These are phyloP conservation scores for Amblyopsis rosae DNA, from an alignment of 2,113 vertebrate species.

Conservation along the genomic window DNA sequence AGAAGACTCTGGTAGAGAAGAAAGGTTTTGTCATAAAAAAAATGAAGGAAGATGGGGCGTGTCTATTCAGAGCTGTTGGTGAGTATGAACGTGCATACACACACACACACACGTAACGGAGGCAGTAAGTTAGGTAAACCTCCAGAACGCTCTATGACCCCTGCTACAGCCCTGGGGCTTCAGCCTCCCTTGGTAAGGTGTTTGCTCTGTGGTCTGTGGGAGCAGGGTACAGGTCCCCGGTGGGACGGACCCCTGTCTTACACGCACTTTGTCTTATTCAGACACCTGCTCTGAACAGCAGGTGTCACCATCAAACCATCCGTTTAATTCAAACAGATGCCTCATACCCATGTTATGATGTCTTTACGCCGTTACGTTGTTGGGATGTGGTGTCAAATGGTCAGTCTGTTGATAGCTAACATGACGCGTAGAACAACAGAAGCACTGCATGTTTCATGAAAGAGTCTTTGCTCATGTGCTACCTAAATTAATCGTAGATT, in stretches of 20 bases:
- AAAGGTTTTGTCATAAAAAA: constrained; percentile 95
- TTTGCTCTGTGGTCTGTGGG: no score
- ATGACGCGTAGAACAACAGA: no score
- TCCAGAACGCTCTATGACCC: background rate
- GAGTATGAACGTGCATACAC: constrained; percentile 59
- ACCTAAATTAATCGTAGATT: no score
- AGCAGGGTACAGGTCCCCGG: no score
- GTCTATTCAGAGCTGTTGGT: constrained; percentile 93
- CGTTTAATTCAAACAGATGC: no score
- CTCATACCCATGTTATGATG: no score
- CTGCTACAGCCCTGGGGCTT: background rate
- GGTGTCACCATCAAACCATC: constrained; percentile 25
- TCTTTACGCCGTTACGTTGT: no score
- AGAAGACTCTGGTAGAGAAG: constrained; percentile 89
- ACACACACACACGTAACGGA: background rate
- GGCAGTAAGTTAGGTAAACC: background rate
- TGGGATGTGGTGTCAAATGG: no score
- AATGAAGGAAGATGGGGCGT: constrained; percentile 95
- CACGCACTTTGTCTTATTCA: background rate
- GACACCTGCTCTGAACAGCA: constrained; percentile 17
- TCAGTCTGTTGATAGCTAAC: no score
- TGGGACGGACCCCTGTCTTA: background rate
- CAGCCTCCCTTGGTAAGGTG: no score
- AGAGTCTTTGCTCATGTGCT: no score
- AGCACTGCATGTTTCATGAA: no score